Base-by-base conservation (phyloP, 2,888 invertebrate genomes). In the Prenolepis imparis region DNA sequence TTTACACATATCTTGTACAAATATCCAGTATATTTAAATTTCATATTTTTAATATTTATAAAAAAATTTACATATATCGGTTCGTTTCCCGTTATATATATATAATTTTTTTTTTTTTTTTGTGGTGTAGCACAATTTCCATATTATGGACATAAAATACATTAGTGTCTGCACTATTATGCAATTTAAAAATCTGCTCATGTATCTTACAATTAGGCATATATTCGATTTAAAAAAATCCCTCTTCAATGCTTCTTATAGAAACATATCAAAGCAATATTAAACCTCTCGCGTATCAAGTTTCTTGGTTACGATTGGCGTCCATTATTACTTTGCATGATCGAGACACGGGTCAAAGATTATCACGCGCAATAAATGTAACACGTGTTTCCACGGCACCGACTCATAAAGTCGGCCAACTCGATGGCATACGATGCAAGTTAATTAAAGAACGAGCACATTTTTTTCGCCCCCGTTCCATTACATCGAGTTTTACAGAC, bases 241-340 rank as follows among this genome's bases (percentile, higher is more conserved):
- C 57, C 18, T 48, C n/a, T 21, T 52, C 24, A 52, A 24, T 18
- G 18, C 15, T 15, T 21, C 36, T 18, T 24, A 12, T 36, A 21
- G 15, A 68, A 68, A 57, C 28, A 36, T 77, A 78, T 57, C 21
- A 41, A 78, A 78, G 39, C 70, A 32, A 59, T 59, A 70, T 70
- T 57, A 59, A 78, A 92, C 89, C 90, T 86, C 86, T 87, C 84
- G 91, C 88, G 18, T 18, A 91, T 92, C 90, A 90, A 91, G 91
- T 92, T 92, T 91, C 91, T 89, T 84, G 84, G 3, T 28, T 87
- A 87, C 74, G 83, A 86, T 90, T 84, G 86, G 83, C 82, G 84
- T 84, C 85, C 88, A 88, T 87, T 87, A 78, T 90, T 81, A 61
- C 64, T 61, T 83, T 74, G 81, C 72, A 61, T 83, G 75, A 86